A percentile compares a stretch with the other conserved stretches of the same genome.
These are phyloP conservation scores for Edolisoma coerulescens DNA, from an alignment of 2,113 vertebrate species.

Conservation along the genomic window DNA sequence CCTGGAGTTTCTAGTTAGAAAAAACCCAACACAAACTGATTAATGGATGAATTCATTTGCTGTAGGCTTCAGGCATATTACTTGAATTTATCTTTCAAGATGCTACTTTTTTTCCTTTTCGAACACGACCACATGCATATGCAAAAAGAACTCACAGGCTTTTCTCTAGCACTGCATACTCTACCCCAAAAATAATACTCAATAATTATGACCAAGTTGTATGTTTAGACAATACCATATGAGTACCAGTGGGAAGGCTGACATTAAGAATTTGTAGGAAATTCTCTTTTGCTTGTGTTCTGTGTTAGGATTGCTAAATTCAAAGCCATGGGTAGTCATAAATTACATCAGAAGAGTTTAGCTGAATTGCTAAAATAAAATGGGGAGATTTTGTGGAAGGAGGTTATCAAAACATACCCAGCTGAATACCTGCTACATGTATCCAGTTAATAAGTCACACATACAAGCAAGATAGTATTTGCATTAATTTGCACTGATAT, in stretches of 20 bases:
- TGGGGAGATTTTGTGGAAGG: not conserved
- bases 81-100: not conserved
- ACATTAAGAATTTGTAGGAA: not conserved
- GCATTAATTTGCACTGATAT: not conserved
- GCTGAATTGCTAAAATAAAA: not conserved
- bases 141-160: not conserved
- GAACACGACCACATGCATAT: not conserved
- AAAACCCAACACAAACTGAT: not conserved
- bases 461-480: not conserved
- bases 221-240: not conserved
- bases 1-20: conserved; percentile 82
- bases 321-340: not conserved
- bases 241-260: not conserved
- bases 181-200: not conserved
- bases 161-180: not conserved
- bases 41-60: not conserved
- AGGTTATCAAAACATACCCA: not conserved
- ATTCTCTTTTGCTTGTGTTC: not conserved
- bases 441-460: not conserved
- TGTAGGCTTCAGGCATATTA: not conserved
- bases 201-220: not conserved
- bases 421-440: not conserved
- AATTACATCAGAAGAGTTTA: not conserved
- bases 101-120: not conserved
- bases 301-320: not conserved